Evolutionary conservation across 2,797 vertebrate species (phyloP), one percentile per base, ranked within the genome.

Genomic region (Triplophysa bombifrons): DNA sequence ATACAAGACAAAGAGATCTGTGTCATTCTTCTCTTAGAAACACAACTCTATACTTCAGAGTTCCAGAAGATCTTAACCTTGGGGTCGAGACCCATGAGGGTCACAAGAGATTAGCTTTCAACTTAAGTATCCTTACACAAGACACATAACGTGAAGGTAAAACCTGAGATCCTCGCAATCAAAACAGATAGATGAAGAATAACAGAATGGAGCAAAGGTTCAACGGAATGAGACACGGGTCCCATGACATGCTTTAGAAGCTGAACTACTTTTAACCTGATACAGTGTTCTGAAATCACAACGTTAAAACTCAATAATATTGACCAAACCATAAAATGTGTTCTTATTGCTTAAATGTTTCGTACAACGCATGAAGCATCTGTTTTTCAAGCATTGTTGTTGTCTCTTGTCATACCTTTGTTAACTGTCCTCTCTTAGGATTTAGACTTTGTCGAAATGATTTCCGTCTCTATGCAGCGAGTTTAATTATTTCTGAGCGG

Each of bases 401-500:
- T 51, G 55, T 56, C 19, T 44, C 50, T 48, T 69, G 38, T 63
- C 41, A 64, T 60, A 25, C 27, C 27, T 9, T 66, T 72, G 44
- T 60, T 75, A 25, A 46, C 79, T 72, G 38, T 67, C 46, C 34
- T 66, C 22, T 27, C 30, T 1, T 53, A 65, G 58, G 81, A 60
- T 91, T 91, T 89, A 85, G 85, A 87, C 88, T 89, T 87, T 88
- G 89, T 90, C 90, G 89, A 90, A 84, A 84, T 74, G 85, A 90
- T 86, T 89, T 89, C 12, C 83, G 76, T 76, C 87, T 61, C 89
- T 90, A 90, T 86, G 85, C 87, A 86, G 89, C 84, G 85, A 88
- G 85, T 78, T 83, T 92, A 94, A 93, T 92, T 91, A 91, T 88
- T 87, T 90, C 88, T 92, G 92, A 93, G 92, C 91, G 91, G 93